These are phyloP conservation scores for Phoxinus phoxinus DNA, from an alignment of 2,113 vertebrate species.

Conservation along the genomic window DNA sequence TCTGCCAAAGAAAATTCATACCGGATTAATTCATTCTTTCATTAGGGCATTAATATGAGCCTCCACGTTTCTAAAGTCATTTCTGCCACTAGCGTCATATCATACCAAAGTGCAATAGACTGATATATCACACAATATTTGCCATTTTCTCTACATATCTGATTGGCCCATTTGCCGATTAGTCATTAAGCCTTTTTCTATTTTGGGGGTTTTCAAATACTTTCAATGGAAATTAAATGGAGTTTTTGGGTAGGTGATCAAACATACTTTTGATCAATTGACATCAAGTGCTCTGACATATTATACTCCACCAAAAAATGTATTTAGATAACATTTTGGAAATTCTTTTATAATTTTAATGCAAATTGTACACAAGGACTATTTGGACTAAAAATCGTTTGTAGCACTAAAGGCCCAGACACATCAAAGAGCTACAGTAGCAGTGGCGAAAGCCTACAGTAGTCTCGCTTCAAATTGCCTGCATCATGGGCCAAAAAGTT, in stretches of 20 bases:
- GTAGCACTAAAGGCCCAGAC: not conserved
- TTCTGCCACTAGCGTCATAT: not conserved
- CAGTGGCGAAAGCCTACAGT: no score
- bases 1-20: slow-evolving; percentile 60
- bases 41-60: slow-evolving; percentile 70
- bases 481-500: not conserved
- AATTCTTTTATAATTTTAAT: not conserved
- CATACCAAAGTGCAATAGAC: not conserved
- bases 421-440: not conserved
- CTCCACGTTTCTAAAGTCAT: slow-evolving; percentile 61
- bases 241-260: no score
- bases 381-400: not conserved
- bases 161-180: not conserved
- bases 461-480: not conserved
- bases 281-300: no score
- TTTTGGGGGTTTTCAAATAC: no score
- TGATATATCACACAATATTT: not conserved
- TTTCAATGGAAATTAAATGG: no score
- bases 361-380: not conserved
- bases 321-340: no score
- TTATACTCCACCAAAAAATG: no score
- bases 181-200: no score
- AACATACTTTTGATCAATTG: not conserved
- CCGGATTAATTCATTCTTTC: slow-evolving; percentile 29
- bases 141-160: not conserved